Evolutionary conservation across 1,140 invertebrate genomes (phyloP).

Genomic region (Homalodisca vitripennis): DNA sequence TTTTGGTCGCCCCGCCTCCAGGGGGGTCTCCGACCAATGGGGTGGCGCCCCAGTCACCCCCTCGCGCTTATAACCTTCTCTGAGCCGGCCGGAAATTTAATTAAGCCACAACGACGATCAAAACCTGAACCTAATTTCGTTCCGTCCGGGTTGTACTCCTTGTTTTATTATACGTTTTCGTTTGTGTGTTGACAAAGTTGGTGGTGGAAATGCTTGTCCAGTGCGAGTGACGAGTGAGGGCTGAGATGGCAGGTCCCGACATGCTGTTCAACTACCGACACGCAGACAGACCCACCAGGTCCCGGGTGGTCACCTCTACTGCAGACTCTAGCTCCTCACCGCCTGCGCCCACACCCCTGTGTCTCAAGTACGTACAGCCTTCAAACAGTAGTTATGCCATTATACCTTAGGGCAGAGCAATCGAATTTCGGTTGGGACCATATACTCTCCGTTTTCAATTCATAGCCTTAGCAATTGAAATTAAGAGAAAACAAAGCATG

Average conservation of each 20-base stretch:
- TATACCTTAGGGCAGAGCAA: too few species aligned
- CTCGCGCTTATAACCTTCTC: background rate
- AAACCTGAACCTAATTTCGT: too few species aligned
- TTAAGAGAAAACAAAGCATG: too few species aligned
- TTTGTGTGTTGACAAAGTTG: too few species aligned
- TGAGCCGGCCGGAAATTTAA: background rate
- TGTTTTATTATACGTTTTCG: too few species aligned
- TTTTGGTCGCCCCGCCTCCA: background rate
- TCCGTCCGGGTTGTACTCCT: too few species aligned
- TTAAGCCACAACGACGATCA: too few species aligned
- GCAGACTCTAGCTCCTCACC: constrained; percentile 38
- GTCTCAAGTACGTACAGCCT: constrained; percentile 30
- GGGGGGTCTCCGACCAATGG: background rate
- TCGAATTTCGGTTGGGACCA: too few species aligned
- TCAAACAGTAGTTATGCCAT: too few species aligned
- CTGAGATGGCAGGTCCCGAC: background rate
- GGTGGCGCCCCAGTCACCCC: too few species aligned
- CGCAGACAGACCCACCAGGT: background rate
- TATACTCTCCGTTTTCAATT: too few species aligned
- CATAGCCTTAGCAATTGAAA: too few species aligned
- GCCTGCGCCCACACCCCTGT: background rate
- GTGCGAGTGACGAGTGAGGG: background rate
- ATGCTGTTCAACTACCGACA: constrained; percentile 17
- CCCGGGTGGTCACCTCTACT: constrained; percentile 34
- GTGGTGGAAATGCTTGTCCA: background rate